Conservation (phyloP, 2,888 invertebrate genomes). For the Cheilosia vulpina region DNA sequence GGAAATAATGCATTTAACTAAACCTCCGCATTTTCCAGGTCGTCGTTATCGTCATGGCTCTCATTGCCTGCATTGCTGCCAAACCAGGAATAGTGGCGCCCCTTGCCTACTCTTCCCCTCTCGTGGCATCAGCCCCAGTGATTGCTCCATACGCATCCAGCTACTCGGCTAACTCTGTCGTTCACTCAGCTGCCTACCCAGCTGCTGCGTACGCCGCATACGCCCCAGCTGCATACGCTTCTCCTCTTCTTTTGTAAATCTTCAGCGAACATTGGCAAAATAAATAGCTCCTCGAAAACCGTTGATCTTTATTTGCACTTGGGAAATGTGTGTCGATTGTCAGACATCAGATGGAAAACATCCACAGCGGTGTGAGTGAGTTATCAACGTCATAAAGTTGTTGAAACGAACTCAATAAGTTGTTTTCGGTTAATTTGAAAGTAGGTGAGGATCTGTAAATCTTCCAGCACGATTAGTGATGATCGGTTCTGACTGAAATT, state of each 20-base stretch:
- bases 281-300: constrained; percentile 13
- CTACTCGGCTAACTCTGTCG: constrained; percentile 60
- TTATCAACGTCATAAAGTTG: constrained; percentile 31
- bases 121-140: constrained; percentile 57
- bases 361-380: background rate
- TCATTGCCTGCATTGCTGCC: constrained; percentile 7
- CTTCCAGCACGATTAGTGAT: constrained; percentile 11
- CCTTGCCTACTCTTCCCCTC: constrained; percentile 56
- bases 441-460: constrained; percentile 17
- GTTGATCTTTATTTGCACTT: too few species aligned
- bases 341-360: constrained; percentile 5
- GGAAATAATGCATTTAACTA: too few species aligned
- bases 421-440: constrained; percentile 1
- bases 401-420: constrained; percentile 21
- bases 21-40: background rate
- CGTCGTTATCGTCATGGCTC: too few species aligned
- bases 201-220: constrained; percentile 52
- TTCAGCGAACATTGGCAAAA: constrained; percentile 22
- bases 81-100: constrained; percentile 63
- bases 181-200: constrained; percentile 65
- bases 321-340: too few species aligned
- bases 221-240: constrained; percentile 57
- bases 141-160: constrained; percentile 66
- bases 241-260: constrained; percentile 45
- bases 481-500: constrained; percentile 33